Base-by-base conservation (phyloP, 2,797 vertebrate species). In the Leptatherina wallacei region DNA sequence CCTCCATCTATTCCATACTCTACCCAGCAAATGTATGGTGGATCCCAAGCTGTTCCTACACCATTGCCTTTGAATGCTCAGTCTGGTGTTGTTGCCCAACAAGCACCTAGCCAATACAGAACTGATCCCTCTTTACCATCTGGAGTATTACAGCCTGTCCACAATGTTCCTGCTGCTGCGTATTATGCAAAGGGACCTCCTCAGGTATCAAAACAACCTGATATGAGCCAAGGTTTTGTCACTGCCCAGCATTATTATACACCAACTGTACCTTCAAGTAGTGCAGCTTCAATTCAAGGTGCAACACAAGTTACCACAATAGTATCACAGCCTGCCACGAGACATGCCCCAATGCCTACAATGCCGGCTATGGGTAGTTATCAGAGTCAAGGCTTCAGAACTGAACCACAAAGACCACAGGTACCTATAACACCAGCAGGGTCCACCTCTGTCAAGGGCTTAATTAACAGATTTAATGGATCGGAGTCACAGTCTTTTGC, bases 381-480 rank as follows among this genome's bases (percentile, higher is more conserved):
- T 71, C 57, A 61, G n/a, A 75, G 70, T 22, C 81, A 82, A 14
- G 16, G 33, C 2, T 29, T 32, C 30, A 58, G 4, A 80, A 38
- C 54, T 78, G 38, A 69, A 66, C 38, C 60, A 2, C 69, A 83
- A 76, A 54, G 33, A 65, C 63, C 76, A 57, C 57, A 71, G 0
- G 29, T 64, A 22, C n/a, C 69, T 61, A 30, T 56, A 24, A 74
- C 73, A 69, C 49, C 57, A 67, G 9, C 73, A 68, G 77, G n/a
- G 58, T 42, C 51, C 1, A 59, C 63, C 20, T 82, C 89, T 75
- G 90, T 92, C 40, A 90, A 92, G 42, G 69, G 87, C 51, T 85
- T 93, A 56, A 80, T 93, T 73, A 93, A 93, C 74, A 66, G 88
- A 65, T 94, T 91, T 79, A 86, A 82, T 85, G 76, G 59, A 59